phyloP scores from a whole-genome alignment of 2,888 invertebrate genomes.

The Gastrophysa polygoni region DNA sequence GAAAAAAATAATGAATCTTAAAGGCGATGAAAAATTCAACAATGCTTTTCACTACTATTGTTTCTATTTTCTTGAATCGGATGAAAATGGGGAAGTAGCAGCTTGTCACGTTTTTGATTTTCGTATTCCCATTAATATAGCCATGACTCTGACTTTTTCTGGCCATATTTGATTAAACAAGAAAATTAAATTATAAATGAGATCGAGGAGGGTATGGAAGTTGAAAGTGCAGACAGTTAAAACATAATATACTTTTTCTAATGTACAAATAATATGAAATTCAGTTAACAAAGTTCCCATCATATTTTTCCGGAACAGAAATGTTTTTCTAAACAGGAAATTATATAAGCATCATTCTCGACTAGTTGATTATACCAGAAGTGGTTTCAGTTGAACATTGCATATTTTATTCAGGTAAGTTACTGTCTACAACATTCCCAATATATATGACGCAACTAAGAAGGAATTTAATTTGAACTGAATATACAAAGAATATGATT shows the following conservation, averaged over 20 bases:
- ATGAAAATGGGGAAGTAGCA: too few species aligned
- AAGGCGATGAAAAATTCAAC: too few species aligned
- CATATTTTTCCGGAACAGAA: neutral
- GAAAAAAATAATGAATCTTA: too few species aligned
- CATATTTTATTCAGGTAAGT: neutral
- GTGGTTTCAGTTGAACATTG: neutral
- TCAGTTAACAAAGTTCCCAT: neutral
- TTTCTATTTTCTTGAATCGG: too few species aligned
- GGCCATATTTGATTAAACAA: neutral
- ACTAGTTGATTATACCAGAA: neutral
- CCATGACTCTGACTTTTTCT: too few species aligned
- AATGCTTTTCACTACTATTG: too few species aligned
- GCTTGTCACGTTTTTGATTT: too few species aligned
- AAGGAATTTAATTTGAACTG: conserved; percentile 15
- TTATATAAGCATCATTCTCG: neutral
- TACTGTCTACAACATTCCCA: neutral
- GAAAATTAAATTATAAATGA: too few species aligned
- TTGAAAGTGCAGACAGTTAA: neutral
- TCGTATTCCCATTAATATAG: too few species aligned
- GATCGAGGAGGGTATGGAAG: neutral
- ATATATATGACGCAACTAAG: neutral
- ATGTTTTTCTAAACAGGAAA: neutral
- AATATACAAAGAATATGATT: conserved; percentile 22
- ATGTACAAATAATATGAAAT: conserved; percentile 1
- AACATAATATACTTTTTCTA: conserved; percentile 1